Base-by-base conservation (phyloP, 2,888 invertebrate genomes). In the Oscheius onirici region DNA sequence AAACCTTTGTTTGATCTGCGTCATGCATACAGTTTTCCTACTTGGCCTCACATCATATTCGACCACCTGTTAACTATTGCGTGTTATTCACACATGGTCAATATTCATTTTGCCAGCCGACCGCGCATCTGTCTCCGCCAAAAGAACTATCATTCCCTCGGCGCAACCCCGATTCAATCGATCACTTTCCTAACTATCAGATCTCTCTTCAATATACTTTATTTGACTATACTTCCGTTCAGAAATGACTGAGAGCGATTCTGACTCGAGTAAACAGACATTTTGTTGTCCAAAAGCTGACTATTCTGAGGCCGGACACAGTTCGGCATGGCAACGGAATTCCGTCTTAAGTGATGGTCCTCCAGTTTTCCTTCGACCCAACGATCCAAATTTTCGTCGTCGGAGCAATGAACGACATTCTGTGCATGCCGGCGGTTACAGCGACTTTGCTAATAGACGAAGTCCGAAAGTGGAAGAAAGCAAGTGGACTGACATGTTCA, bases 401-500 rank as follows among this genome's bases (percentile, higher is more conserved):
- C 54, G 71, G 40, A 75, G 73, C 65, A 67, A 61, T 63, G 78
- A 78, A 52, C 55, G 78, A 20, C 78, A 78, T 63, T 78, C 78
- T 13, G 75, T 78, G 76, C 63, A 74, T 6, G 72, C 74, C 20
- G 75, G 77, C 22, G 46, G 24, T 11, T n/a, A 70, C 61, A 13
- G 72, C 44, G 76, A 74, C 72, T 79, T 79, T 61, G 57, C 71
- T 11, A 70, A 66, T 65, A 63, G 79, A 10, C 49, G 76, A 41
- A 73, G 75, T 52, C 75, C 76, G 13, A 74, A 74, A 55, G 51
- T 71, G 24, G 69, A 60, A 34, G 41, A 41, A 8, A 69, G 69
- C 10, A 71, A 69, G 70, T 79, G 75, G 77, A 76, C 76, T 1
- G 76, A 75, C 40, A 57, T 79, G 58, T 79, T 79, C 67, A 69